Percentiles rank a stretch among this genome's conserved stretches.
Evolutionary conservation across 1,140 invertebrate genomes (phyloP).

Genomic region (Neotoxoptera formosana): DNA sequence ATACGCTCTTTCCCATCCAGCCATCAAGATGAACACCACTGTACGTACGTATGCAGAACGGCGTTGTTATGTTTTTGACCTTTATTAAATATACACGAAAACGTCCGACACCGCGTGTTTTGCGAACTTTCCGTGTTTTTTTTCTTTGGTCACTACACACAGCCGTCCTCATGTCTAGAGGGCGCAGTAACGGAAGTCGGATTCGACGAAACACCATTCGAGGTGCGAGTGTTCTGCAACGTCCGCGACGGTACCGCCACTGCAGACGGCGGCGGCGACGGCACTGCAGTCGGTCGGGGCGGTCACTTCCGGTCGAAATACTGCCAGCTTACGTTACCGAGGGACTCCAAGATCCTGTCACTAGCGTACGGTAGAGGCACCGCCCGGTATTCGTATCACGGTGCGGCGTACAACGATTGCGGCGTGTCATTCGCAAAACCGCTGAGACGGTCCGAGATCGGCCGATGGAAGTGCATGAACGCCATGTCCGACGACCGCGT

Average conservation of each 20-base stretch:
- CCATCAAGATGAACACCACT: no score
- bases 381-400: slow-evolving; percentile 9
- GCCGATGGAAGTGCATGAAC: slow-evolving; percentile 49
- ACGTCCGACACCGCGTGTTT: neutral
- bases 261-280: no score
- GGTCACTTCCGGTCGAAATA: neutral
- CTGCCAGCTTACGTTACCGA: slow-evolving; percentile 37
- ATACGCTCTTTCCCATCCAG: no score
- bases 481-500: neutral
- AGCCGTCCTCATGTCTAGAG: slow-evolving; percentile 31
- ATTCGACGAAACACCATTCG: neutral
- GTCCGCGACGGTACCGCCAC: neutral
- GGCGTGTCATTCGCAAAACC: slow-evolving; percentile 48
- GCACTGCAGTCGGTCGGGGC: neutral
- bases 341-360: slow-evolving; percentile 20
- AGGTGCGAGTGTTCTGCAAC: slow-evolving; percentile 55
- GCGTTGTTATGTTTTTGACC: neutral
- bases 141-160: slow-evolving; percentile 16
- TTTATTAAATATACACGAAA: neutral
- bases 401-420: neutral
- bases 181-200: slow-evolving; percentile 36
- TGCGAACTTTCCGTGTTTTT: neutral
- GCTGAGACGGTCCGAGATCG: neutral
- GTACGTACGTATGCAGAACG: no score
- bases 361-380: slow-evolving; percentile 47